Percentiles rank a stretch among this genome's conserved stretches.
Evolutionary conservation across 1,140 invertebrate genomes (phyloP).

Genomic region (Aphelenchoides besseyi): DNA sequence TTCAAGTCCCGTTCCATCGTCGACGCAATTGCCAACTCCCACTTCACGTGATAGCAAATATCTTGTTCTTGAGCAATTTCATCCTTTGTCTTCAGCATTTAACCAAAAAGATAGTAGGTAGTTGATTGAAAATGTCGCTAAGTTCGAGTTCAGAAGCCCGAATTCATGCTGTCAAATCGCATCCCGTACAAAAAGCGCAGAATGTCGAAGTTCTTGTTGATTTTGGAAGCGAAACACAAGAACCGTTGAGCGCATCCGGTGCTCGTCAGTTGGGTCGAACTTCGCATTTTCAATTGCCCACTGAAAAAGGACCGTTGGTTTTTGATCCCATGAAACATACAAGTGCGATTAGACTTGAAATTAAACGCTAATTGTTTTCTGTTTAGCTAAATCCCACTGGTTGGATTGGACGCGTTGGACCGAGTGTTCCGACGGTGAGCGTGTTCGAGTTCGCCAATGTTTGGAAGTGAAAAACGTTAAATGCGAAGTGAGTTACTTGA

Average conservation of each 20-base stretch:
- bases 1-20: too few relatives aligned
- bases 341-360: neutral
- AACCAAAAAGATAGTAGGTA: constrained; percentile 35
- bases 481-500: constrained; percentile 35
- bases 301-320: constrained; percentile 10
- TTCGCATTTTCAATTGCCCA: constrained; percentile 4
- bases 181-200: constrained; percentile 27
- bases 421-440: constrained; percentile 38
- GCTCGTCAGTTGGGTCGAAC: neutral
- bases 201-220: constrained; percentile 34
- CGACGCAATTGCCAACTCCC: too few relatives aligned
- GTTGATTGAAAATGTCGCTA: neutral
- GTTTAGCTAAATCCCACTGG: constrained; percentile 40
- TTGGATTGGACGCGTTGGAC: constrained; percentile 43
- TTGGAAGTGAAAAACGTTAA: constrained; percentile 37
- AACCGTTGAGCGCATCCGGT: neutral
- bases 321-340: constrained; percentile 1
- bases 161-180: constrained; percentile 6
- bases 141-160: neutral
- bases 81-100: constrained; percentile 34
- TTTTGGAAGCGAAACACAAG: constrained; percentile 23
- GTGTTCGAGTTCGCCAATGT: constrained; percentile 38
- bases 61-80: constrained; percentile 32
- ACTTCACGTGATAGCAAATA: neutral
- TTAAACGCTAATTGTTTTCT: neutral